Conservation (phyloP, 2,113 vertebrate genomes). For the Ageneiosus marmoratus region DNA sequence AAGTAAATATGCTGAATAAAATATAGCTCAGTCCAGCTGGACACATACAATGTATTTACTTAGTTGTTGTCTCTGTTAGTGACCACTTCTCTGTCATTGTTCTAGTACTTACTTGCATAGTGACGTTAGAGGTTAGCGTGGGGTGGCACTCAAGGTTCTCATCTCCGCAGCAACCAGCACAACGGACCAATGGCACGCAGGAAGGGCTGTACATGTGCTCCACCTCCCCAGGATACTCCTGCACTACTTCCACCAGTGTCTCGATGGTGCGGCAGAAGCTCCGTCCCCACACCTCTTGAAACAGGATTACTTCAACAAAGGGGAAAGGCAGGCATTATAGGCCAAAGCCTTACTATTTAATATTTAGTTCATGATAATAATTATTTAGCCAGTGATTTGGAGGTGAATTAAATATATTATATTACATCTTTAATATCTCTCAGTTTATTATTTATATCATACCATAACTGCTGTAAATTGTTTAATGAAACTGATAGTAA, state of each 20-base stretch:
- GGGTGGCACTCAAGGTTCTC: slow-evolving; percentile 87
- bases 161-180: slow-evolving; percentile 89
- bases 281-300: slow-evolving; percentile 89
- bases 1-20: background rate
- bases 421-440: background rate
- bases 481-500: background rate
- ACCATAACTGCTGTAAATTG: background rate
- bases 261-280: slow-evolving; percentile 91
- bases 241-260: slow-evolving; percentile 84
- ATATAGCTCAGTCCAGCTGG: background rate
- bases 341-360: background rate
- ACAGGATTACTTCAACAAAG: slow-evolving; percentile 78
- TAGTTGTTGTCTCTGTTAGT: background rate
- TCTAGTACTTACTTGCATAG: slow-evolving; percentile 83
- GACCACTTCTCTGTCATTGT: background rate
- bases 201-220: slow-evolving; percentile 90
- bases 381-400: background rate
- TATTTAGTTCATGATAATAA: too few species aligned
- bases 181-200: slow-evolving; percentile 88
- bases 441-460: background rate
- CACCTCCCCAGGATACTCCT: slow-evolving; percentile 86
- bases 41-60: background rate
- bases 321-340: background rate
- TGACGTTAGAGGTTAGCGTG: slow-evolving; percentile 77
- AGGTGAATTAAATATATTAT: background rate